Evolutionary conservation across 2,113 vertebrate genomes (phyloP).

Genomic region (Toxotes chatareus): DNA sequence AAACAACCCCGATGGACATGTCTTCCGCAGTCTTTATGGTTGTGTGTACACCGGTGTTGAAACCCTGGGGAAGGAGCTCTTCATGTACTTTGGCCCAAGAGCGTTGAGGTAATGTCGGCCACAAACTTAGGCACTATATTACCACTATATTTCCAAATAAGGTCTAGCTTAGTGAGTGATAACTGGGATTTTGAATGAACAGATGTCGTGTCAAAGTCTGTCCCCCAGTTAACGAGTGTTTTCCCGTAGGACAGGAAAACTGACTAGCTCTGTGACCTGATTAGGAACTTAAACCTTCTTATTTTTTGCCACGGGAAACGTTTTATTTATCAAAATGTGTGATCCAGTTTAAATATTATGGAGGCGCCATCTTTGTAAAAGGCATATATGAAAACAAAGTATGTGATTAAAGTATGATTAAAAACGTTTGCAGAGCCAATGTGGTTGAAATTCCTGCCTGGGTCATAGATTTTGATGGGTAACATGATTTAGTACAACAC

Average conservation of each 20-base stretch:
- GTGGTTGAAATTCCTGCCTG: not conserved
- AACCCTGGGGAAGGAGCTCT: slow-evolving; percentile 95
- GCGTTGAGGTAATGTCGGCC: slow-evolving; percentile 87
- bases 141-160: not conserved
- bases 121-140: too few species aligned
- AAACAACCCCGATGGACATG: slow-evolving; percentile 29
- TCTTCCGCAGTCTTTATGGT: slow-evolving; percentile 76
- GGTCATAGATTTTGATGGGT: not conserved
- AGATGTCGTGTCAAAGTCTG: not conserved
- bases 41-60: slow-evolving; percentile 86
- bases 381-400: not conserved
- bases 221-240: not conserved
- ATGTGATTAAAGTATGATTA: too few species aligned
- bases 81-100: slow-evolving; percentile 90
- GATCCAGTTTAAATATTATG: too few species aligned
- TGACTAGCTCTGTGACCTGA: too few species aligned
- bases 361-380: too few species aligned
- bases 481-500: too few species aligned
- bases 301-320: too few species aligned
- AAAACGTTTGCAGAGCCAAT: too few species aligned
- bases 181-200: not conserved
- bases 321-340: too few species aligned
- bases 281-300: too few species aligned
- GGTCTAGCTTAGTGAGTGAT: too few species aligned
- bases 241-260: not conserved